phyloP scores from a whole-genome alignment of 2,888 invertebrate genomes.

The Bellardia pandia region DNA sequence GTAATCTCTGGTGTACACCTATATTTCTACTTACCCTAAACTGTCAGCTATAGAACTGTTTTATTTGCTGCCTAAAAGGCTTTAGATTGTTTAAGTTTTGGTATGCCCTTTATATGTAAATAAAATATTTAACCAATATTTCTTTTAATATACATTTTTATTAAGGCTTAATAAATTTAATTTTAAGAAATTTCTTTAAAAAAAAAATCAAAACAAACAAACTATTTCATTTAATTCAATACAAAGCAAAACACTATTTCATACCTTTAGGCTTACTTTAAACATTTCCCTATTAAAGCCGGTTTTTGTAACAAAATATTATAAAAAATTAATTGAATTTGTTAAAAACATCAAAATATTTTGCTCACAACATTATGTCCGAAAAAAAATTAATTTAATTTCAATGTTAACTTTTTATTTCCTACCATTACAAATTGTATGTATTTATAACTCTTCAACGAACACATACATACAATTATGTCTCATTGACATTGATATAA shows the following conservation, averaged over 20 bases:
- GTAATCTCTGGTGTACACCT: no score
- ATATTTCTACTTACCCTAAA: no score
- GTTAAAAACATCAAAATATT: conserved; percentile 4
- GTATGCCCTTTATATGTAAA: no score
- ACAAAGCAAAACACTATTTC: not conserved
- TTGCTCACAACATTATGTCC: not conserved
- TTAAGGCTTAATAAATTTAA: no score
- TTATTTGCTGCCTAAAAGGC: no score
- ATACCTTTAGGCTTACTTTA: not conserved
- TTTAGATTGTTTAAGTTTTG: no score
- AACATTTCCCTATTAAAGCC: not conserved
- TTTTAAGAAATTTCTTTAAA: no score
- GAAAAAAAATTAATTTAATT: conserved; percentile 9
- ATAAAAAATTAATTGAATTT: not conserved
- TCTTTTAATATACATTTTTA: no score
- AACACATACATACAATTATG: conserved; percentile 2
- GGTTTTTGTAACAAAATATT: not conserved
- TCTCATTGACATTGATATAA: conserved; percentile 69
- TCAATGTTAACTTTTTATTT: conserved; percentile 3
- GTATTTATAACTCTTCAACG: not conserved
- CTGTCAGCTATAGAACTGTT: no score
- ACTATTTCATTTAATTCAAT: no score
- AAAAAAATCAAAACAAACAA: no score
- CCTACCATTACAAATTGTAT: not conserved
- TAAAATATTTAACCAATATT: no score